A percentile compares a stretch with the other conserved stretches of the same genome.
These are phyloP conservation scores for Choristoneura rosaceana DNA, from an alignment of 2,888 invertebrate species.

Conservation along the genomic window DNA sequence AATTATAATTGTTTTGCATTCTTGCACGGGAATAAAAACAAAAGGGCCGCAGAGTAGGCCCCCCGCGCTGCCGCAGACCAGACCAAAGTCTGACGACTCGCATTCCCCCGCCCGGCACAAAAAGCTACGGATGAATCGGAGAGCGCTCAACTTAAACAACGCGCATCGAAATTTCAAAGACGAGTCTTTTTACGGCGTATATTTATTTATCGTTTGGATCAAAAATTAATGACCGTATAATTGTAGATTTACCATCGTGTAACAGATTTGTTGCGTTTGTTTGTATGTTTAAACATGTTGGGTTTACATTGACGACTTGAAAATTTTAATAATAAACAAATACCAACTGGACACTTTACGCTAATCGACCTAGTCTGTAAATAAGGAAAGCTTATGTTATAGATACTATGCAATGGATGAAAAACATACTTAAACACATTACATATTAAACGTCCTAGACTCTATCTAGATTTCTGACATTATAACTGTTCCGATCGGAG, in stretches of 20 bases:
- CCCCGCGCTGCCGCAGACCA: conserved; percentile 78
- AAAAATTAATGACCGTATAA: conserved; percentile 24
- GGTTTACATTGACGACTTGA: neutral
- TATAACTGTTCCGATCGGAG: no score
- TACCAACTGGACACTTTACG: no score
- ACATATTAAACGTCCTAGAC: no score
- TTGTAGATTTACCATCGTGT: conserved; percentile 15
- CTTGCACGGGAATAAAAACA: conserved; percentile 84
- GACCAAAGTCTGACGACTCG: conserved; percentile 83
- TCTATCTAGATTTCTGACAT: no score
- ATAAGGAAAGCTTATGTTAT: no score
- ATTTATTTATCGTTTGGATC: conserved; percentile 24
- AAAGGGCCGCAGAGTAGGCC: conserved; percentile 75
- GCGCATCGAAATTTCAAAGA: conserved; percentile 29
- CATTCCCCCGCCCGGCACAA: conserved; percentile 76
- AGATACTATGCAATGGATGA: no score
- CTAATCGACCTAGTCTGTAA: no score
- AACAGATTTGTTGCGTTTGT: conserved; percentile 1
- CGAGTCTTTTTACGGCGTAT: conserved; percentile 17
- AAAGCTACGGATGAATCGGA: conserved; percentile 78
- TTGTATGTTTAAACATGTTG: neutral
- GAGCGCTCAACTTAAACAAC: conserved; percentile 51
- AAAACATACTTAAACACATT: no score
- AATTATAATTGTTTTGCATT: conserved; percentile 86
- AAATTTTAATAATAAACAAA: no score